Conservation (phyloP, 2,797 vertebrate genomes). For the Argentina silus region DNA sequence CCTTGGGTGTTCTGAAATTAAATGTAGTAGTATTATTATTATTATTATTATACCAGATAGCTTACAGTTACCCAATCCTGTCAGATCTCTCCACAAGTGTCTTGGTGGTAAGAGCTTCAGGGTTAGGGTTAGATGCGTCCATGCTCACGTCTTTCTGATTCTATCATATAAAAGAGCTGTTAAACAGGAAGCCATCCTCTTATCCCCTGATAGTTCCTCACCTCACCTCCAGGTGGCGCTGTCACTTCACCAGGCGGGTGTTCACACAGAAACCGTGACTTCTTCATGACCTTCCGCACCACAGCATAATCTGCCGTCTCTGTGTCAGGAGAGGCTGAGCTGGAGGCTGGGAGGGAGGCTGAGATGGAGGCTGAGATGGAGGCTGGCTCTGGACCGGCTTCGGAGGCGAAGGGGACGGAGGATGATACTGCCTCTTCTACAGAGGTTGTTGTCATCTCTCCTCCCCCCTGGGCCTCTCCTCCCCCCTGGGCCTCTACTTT, state of each 20-base stretch:
- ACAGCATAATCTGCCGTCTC: constrained; percentile 54
- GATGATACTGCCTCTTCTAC: not conserved
- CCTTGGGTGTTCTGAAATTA: no score
- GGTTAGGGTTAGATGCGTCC: no score
- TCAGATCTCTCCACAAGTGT: no score
- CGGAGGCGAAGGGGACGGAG: not conserved
- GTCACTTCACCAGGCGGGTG: not conserved
- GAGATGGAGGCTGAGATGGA: not conserved
- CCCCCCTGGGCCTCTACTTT: constrained; percentile 1
- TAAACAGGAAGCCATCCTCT: no score
- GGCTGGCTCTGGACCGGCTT: not conserved
- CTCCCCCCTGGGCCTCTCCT: not conserved
- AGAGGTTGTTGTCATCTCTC: not conserved
- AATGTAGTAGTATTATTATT: no score
- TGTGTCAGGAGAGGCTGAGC: not conserved
- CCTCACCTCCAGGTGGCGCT: constrained; percentile 11
- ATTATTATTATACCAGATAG: no score
- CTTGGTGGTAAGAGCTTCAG: no score
- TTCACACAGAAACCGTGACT: constrained; percentile 47
- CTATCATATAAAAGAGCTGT: not conserved
- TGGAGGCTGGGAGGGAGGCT: no score
- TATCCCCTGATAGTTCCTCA: constrained; percentile 32
- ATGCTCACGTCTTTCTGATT: not conserved
- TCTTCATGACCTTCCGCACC: constrained; percentile 55
- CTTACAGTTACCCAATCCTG: no score